Conservation (phyloP, 2,888 invertebrate genomes). For the Pharmacophagus antenor region DNA sequence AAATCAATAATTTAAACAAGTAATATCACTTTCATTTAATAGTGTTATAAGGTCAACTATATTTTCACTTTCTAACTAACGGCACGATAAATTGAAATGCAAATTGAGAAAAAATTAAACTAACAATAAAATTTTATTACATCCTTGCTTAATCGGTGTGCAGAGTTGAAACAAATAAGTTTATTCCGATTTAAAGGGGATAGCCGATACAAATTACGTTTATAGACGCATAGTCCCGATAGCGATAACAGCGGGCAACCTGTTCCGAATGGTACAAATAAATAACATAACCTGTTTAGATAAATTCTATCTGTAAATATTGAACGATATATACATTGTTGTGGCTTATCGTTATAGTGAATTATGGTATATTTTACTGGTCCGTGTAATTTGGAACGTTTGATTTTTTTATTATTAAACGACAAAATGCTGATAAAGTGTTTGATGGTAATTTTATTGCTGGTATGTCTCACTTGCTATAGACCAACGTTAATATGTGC, state of each 20-base stretch:
- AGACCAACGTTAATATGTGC: too few species aligned
- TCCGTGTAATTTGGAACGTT: background rate
- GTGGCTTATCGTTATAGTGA: conserved; percentile 59
- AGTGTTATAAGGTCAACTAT: too few species aligned
- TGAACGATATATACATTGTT: conserved; percentile 59
- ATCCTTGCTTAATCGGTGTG: conserved; percentile 41
- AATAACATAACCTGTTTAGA: conserved; percentile 72
- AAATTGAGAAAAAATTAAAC: conserved; percentile 31
- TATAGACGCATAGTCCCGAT: conserved; percentile 64
- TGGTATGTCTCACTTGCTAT: too few species aligned
- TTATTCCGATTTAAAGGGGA: conserved; percentile 66
- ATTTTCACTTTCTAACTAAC: background rate
- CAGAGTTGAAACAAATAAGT: conserved; percentile 62
- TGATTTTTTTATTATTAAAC: background rate
- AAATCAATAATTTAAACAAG: too few species aligned
- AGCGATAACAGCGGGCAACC: conserved; percentile 68
- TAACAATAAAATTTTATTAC: conserved; percentile 49
- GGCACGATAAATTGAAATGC: conserved; percentile 16
- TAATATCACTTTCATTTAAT: too few species aligned
- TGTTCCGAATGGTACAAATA: conserved; percentile 70
- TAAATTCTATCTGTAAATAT: conserved; percentile 74
- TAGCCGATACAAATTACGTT: conserved; percentile 72
- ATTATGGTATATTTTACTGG: conserved; percentile 16
- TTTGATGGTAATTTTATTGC: background rate
- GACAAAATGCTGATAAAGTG: background rate